A percentile compares a stretch with the other conserved stretches of the same genome.
Evolutionary conservation across 2,888 invertebrate species (phyloP).

Genomic region (Mystacides longicornis): DNA sequence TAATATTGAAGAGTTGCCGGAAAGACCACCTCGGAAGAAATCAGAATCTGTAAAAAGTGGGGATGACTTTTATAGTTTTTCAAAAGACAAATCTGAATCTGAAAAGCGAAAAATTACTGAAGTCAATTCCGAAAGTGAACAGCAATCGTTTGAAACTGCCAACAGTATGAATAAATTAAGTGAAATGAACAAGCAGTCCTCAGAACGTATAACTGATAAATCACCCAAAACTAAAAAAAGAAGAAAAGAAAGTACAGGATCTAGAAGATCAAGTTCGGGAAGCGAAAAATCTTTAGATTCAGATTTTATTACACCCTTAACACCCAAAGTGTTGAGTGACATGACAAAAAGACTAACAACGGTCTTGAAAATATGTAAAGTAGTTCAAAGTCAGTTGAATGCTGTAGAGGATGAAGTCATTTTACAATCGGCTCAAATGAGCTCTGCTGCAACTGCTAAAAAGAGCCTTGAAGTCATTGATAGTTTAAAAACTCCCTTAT

Average conservation of each 20-base stretch:
- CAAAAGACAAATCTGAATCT: constrained; percentile 52
- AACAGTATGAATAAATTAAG: constrained; percentile 40
- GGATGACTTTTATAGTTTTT: constrained; percentile 59
- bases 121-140: constrained; percentile 54
- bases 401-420: constrained; percentile 59
- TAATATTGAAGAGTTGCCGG: constrained; percentile 44
- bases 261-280: constrained; percentile 40
- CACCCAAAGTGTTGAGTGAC: constrained; percentile 27
- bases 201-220: constrained; percentile 13
- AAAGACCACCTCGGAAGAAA: constrained; percentile 56
- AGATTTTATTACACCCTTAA: not conserved
- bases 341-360: constrained; percentile 28
- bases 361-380: constrained; percentile 34
- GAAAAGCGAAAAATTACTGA: constrained; percentile 55
- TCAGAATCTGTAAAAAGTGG: constrained; percentile 54
- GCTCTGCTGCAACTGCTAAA: constrained; percentile 58
- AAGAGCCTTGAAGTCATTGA: constrained; percentile 59
- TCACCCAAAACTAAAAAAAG: constrained; percentile 29
- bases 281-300: constrained; percentile 43
- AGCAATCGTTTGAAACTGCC: constrained; percentile 61
- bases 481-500: constrained; percentile 54
- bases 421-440: constrained; percentile 57
- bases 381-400: constrained; percentile 49
- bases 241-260: constrained; percentile 42
- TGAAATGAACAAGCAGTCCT: constrained; percentile 14